Evolutionary conservation across 2,113 vertebrate genomes (phyloP).

Genomic region (Gopherus evgoodei): DNA sequence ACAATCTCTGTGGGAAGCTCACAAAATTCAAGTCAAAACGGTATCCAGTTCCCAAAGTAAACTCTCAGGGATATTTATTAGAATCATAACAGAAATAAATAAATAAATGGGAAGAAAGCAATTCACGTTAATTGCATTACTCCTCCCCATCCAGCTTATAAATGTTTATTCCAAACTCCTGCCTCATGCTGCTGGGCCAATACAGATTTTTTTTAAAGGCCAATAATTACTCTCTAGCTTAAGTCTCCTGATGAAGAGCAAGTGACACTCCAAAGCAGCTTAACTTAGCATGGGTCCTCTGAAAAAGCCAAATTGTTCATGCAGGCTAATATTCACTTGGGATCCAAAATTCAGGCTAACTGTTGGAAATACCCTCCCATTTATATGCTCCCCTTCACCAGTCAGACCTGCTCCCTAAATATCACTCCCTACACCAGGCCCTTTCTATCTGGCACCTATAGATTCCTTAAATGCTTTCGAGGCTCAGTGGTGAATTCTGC

Average conservation of each 20-base stretch:
- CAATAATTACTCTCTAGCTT: fast-evolving
- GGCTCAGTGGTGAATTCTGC: not conserved
- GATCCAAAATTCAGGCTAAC: not conserved
- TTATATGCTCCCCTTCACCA: not conserved
- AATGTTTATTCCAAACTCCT: not conserved
- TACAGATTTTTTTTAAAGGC: not conserved
- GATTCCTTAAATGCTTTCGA: not conserved
- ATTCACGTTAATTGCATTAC: not conserved
- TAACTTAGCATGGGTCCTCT: not conserved
- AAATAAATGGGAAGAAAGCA: not conserved
- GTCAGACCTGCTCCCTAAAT: not conserved
- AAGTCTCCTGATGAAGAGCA: not conserved
- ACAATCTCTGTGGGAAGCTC: not conserved
- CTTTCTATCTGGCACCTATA: conserved; percentile 21
- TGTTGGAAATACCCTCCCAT: not conserved
- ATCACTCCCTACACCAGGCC: not conserved
- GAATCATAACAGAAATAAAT: not conserved
- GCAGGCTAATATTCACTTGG: not conserved
- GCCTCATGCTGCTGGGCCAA: not conserved
- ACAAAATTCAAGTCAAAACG: not conserved
- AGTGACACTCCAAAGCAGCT: not conserved
- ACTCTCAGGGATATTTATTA: not conserved
- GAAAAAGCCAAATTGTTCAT: not conserved
- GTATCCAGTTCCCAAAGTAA: not conserved
- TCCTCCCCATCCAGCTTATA: not conserved